These are phyloP conservation scores for Pluvianellus socialis DNA, from an alignment of 2,113 vertebrate genomes.

Conservation along the genomic window DNA sequence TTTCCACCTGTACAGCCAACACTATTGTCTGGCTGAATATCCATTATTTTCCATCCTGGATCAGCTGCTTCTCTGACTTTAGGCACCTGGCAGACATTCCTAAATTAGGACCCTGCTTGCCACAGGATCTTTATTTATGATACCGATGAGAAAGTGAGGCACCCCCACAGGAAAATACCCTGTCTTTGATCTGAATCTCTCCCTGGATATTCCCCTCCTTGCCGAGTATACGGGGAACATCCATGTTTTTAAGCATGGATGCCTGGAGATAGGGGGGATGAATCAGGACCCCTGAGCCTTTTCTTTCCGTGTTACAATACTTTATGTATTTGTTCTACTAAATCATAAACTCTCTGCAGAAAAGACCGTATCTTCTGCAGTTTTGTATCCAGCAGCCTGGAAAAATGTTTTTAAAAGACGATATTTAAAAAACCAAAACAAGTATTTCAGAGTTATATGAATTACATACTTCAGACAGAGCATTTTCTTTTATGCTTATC, in stretches of 20 bases:
- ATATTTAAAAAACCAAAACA: no score
- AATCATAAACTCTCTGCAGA: neutral
- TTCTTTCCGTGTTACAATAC: neutral
- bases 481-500: neutral
- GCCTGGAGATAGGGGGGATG: neutral
- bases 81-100: neutral
- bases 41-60: neutral
- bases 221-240: neutral
- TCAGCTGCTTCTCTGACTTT: neutral
- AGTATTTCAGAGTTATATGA: neutral
- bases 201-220: neutral
- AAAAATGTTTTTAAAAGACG: neutral
- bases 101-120: neutral
- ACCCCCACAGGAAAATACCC: neutral
- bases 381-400: neutral
- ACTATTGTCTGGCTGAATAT: neutral
- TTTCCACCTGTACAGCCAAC: neutral
- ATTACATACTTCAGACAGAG: neutral
- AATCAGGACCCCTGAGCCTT: neutral
- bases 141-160: neutral
- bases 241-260: neutral
- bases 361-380: neutral
- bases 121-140: neutral
- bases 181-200: neutral
- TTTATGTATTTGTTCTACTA: neutral